Conservation (phyloP, 1,140 invertebrate species). For the Rhynchophorus ferrugineus region DNA sequence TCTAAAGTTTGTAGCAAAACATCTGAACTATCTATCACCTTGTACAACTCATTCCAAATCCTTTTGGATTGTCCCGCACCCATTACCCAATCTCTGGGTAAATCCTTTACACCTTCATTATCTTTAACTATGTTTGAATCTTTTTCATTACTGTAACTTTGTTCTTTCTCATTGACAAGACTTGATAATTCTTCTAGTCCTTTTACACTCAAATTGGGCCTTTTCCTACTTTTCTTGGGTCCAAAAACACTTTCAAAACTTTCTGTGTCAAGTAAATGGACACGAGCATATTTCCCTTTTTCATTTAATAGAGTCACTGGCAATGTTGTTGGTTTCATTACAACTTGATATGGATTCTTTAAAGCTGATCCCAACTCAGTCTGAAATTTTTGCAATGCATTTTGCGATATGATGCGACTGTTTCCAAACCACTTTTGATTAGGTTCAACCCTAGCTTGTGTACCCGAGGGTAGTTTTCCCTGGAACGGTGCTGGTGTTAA, state of each 20-base stretch:
- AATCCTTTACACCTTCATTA: slow-evolving; percentile 69
- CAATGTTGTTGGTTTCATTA: slow-evolving; percentile 93
- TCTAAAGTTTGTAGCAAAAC: slow-evolving; percentile 91
- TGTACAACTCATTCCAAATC: slow-evolving; percentile 99
- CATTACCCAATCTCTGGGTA: slow-evolving; percentile 79
- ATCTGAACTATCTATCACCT: slow-evolving; percentile 98
- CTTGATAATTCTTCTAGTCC: slow-evolving; percentile 66
- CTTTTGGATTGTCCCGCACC: slow-evolving; percentile 90
- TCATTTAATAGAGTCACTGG: slow-evolving; percentile 94
- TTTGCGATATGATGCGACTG: slow-evolving; percentile 84
- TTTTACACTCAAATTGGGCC: slow-evolving; percentile 72
- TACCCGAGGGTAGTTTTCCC: slow-evolving; percentile 79
- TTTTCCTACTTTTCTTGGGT: slow-evolving; percentile 85
- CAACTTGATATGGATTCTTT: slow-evolving; percentile 94
- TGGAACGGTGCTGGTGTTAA: slow-evolving; percentile 85
- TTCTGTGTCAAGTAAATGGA: slow-evolving; percentile 94
- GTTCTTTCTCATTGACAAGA: slow-evolving; percentile 58
- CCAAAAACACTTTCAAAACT: slow-evolving; percentile 93
- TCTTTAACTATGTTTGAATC: slow-evolving; percentile 78
- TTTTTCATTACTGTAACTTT: slow-evolving; percentile 69
- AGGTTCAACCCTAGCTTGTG: slow-evolving; percentile 89
- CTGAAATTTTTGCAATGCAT: slow-evolving; percentile 94
- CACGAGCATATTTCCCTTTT: slow-evolving; percentile 79
- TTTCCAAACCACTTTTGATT: slow-evolving; percentile 98
- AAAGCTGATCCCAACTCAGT: slow-evolving; percentile 89